Conservation (phyloP, 35 echinoderm and acorn worm species). For the Chiridota heheva region DNA sequence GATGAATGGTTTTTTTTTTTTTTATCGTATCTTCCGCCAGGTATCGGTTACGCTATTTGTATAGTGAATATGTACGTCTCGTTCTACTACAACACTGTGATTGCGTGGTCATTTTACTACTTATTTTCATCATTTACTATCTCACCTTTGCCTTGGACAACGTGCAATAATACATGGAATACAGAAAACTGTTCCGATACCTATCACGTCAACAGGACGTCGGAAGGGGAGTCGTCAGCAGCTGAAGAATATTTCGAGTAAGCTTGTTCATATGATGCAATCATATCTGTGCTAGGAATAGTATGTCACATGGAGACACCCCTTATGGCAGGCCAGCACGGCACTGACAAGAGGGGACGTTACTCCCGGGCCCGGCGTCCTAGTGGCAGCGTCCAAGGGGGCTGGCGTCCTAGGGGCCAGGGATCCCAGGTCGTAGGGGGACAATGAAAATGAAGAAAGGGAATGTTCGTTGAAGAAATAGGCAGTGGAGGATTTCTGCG, state of each 20-base stretch:
- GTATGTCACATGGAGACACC: too few relatives aligned
- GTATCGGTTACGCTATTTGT: constrained; percentile 77
- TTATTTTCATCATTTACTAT: constrained; percentile 68
- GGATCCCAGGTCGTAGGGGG: too few relatives aligned
- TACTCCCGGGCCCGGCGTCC: too few relatives aligned
- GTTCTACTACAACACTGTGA: constrained; percentile 92
- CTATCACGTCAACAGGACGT: constrained; percentile 26
- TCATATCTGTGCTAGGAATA: too few relatives aligned
- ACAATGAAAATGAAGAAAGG: too few relatives aligned
- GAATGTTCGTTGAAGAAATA: too few relatives aligned
- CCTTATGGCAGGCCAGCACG: too few relatives aligned
- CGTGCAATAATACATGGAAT: constrained; percentile 84
- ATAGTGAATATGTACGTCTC: constrained; percentile 74
- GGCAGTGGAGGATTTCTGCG: too few relatives aligned
- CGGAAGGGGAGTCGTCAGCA: constrained; percentile 3
- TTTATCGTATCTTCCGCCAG: constrained; percentile 21
- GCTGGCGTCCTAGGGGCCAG: too few relatives aligned
- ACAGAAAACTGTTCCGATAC: constrained; percentile 56
- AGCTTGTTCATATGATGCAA: constrained; percentile 43
- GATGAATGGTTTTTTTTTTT: too few relatives aligned
- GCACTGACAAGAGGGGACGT: too few relatives aligned
- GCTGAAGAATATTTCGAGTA: constrained; percentile 86
- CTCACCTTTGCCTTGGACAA: constrained; percentile 71
- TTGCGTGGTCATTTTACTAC: constrained; percentile 90
- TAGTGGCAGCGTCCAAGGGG: too few relatives aligned